phyloP scores from a whole-genome alignment of 2,797 vertebrate genomes.

The Potorous gilbertii region DNA sequence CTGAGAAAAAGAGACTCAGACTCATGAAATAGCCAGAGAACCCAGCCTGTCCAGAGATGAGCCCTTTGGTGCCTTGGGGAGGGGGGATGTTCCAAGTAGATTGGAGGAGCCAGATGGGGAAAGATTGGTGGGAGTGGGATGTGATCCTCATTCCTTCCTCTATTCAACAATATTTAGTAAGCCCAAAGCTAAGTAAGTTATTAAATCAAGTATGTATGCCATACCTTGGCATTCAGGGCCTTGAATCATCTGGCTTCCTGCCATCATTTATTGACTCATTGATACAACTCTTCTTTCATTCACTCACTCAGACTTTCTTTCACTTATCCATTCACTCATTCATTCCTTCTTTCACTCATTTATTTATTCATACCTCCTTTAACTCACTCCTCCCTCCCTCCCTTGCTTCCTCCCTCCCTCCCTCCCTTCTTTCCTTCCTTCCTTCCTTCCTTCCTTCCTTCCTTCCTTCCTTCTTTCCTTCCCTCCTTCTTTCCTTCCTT shows the following conservation, averaged over 20 bases:
- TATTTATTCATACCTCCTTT: too few species aligned
- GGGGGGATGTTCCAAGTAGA: too few species aligned
- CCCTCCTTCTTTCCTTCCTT: not conserved
- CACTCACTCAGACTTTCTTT: not conserved
- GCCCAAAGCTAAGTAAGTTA: too few species aligned
- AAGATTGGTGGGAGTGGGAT: accelerated
- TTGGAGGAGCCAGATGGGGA: not conserved
- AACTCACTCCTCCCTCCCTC: too few species aligned
- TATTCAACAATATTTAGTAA: too few species aligned
- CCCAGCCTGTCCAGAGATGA: not conserved
- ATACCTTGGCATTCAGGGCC: not conserved
- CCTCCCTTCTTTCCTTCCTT: not conserved
- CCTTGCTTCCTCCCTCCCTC: not conserved
- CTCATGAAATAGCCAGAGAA: not conserved
- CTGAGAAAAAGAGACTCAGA: not conserved
- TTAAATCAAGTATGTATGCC: too few species aligned
- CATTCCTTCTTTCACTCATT: too few species aligned
- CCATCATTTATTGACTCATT: not conserved
- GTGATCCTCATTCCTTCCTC: too few species aligned
- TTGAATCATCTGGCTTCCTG: accelerated
- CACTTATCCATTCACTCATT: not conserved
- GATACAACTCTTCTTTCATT: not conserved
- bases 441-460: not conserved
- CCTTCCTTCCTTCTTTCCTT: not conserved
- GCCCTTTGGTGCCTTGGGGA: too few species aligned